A percentile compares a stretch with the other conserved stretches of the same genome.
Conservation (phyloP, 2,113 vertebrate genomes). For the Lutjanus erythropterus region DNA sequence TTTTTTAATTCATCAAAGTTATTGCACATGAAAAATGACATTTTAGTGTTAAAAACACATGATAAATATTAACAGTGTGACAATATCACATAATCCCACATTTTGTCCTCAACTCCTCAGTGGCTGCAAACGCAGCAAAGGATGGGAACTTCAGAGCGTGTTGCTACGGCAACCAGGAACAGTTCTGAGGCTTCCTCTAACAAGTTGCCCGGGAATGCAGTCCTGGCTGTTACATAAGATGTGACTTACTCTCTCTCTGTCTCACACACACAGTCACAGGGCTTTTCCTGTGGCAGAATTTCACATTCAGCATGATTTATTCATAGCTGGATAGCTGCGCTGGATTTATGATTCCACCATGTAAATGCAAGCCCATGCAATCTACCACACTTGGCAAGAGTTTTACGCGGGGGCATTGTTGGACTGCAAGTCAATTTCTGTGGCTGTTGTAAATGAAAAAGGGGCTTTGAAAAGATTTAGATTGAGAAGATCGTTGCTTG, state of each 20-base stretch:
- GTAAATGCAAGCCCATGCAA: constrained; percentile 65
- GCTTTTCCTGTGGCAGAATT: constrained; percentile 77
- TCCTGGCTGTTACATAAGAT: constrained; percentile 77
- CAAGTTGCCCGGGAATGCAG: constrained; percentile 78
- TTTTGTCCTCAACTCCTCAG: constrained; percentile 49
- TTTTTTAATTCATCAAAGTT: too few relatives aligned
- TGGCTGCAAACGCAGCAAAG: constrained; percentile 40
- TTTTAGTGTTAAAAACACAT: constrained; percentile 5
- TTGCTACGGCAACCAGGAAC: constrained; percentile 76
- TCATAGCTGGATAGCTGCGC: constrained; percentile 67
- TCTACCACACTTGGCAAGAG: constrained; percentile 55
- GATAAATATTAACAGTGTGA: constrained; percentile 43
- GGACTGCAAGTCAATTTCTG: constrained; percentile 33
- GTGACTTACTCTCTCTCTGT: constrained; percentile 55
- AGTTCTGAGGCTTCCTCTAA: constrained; percentile 76
- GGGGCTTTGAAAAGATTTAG: constrained; percentile 32
- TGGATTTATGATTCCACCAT: constrained; percentile 67
- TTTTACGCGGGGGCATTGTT: constrained; percentile 49
- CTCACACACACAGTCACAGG: constrained; percentile 47
- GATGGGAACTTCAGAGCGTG: constrained; percentile 63
- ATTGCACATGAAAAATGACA: too few relatives aligned
- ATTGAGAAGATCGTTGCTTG: constrained; percentile 24
- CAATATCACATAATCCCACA: constrained; percentile 46
- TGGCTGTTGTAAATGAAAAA: constrained; percentile 41
- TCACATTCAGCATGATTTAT: constrained; percentile 79